Evolutionary conservation across 64 coral and sea anemone genomes (phyloP).

Genomic region (Pocillopora verrucosa): DNA sequence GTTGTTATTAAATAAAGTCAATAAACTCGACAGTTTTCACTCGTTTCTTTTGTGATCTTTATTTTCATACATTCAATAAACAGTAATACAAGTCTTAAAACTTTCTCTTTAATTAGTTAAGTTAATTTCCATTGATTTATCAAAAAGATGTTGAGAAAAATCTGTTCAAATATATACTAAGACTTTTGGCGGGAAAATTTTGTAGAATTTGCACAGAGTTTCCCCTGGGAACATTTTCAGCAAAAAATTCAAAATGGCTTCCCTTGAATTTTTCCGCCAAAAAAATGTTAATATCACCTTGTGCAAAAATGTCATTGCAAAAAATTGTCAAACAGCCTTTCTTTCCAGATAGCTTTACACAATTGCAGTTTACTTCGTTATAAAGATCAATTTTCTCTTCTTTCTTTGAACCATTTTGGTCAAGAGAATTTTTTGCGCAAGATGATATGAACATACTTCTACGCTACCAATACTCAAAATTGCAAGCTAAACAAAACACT

Average conservation of each 20-base stretch:
- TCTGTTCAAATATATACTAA: too few species aligned
- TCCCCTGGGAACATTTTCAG: background rate
- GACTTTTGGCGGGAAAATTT: background rate
- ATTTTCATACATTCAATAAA: background rate
- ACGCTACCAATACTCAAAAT: background rate
- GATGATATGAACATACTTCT: background rate
- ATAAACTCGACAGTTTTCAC: background rate
- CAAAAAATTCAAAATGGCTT: background rate
- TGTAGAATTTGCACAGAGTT: background rate
- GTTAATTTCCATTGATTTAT: background rate
- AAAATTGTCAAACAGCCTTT: background rate
- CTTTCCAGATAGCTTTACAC: background rate
- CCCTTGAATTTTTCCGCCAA: background rate
- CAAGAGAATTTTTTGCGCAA: background rate
- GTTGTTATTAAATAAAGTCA: too few species aligned
- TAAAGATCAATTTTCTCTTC: background rate
- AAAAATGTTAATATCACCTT: background rate
- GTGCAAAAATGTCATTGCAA: background rate
- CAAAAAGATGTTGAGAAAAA: background rate
- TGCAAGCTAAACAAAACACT: background rate
- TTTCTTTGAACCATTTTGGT: background rate
- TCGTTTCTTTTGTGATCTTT: background rate
- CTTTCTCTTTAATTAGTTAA: background rate
- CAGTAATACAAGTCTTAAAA: background rate
- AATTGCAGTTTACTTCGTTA: background rate